A percentile compares a stretch with the other conserved stretches of the same genome.
Conservation (phyloP, 2,113 vertebrate species). For the Paedocypris sp. region DNA sequence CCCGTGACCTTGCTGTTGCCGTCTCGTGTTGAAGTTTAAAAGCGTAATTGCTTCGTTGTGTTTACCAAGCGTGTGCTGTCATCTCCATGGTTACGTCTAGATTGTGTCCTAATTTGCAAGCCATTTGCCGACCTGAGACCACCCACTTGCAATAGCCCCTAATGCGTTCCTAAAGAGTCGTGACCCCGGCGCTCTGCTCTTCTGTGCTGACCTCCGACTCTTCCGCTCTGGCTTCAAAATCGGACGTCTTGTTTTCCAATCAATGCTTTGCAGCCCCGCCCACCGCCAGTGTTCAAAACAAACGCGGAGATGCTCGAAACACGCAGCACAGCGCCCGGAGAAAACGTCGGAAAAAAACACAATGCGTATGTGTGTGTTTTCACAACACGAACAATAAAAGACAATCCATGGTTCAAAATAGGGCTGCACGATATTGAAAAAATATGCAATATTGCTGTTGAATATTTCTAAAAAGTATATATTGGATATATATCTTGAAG, state of each 20-base stretch:
- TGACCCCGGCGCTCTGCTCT: constrained; percentile 23
- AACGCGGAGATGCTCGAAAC: constrained; percentile 18
- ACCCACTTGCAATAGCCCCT: not conserved
- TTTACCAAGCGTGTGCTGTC: constrained; percentile 20
- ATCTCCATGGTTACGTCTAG: constrained; percentile 35
- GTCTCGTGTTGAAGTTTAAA: not conserved
- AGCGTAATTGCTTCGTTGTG: constrained; percentile 1
- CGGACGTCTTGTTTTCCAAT: constrained; percentile 26
- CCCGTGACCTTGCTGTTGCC: not conserved
- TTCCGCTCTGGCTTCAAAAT: constrained; percentile 12
- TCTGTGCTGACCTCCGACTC: constrained; percentile 2
- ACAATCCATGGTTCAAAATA: too few species aligned
- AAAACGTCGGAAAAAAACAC: too few species aligned
- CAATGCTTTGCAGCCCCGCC: constrained; percentile 23
- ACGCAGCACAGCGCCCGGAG: too few species aligned
- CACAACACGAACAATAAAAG: too few species aligned
- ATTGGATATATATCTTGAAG: too few species aligned
- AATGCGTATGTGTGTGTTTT: too few species aligned
- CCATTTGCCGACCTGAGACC: constrained; percentile 22
- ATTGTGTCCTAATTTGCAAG: constrained; percentile 36
- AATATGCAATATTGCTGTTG: too few species aligned
- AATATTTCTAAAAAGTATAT: too few species aligned
- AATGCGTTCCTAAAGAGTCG: constrained; percentile 5
- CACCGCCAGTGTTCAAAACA: constrained; percentile 21
- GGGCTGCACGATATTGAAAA: too few species aligned